Evolutionary conservation across 2,888 invertebrate species (phyloP), one percentile per base, ranked within the genome.

Genomic region (Bellardia pandia): DNA sequence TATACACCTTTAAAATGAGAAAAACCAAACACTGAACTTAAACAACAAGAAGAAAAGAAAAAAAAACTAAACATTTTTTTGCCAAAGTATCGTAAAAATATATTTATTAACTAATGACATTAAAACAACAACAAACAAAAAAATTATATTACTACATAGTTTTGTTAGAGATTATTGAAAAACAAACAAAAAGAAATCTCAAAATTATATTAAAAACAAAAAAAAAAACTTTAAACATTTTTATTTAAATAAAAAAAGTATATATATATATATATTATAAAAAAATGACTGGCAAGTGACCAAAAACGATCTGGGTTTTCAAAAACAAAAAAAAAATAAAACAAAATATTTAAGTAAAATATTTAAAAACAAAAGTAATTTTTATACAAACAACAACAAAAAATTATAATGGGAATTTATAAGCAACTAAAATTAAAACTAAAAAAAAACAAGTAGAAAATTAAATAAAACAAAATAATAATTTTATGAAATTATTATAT

Each of bases 301-400:
- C 92, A 92, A 93, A 90, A 92, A 92, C 92, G 91, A 93, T 92
- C 93, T 93, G 92, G 93, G 93, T 93, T 93, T 93, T 93, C 93
- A 93, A 93, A 90, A 91, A 90, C 79, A 89, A 87, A 90, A 90
- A 90, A 90, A 13, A 51, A 51, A 51, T 51, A 81, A 85, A n/a
- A n/a, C n/a, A 71, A 86, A 88, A 83, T 88, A 90, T 89, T 80
- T 74, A 88, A 85, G 48, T 45, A 83, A 83, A 86, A 88, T 86
- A 84, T 68, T 42, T 72, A 80, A 86, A 85, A 75, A 81, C 58
- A 72, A 72, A 87, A 90, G 89, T 91, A 90, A 90, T 91, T 91
- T 91, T 92, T 89, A 89, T 89, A 86, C 79, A 89, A 86, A 89
- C 37, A 68, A 89, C 90, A 90, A 90, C 23, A 89, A 90, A 85